phyloP scores from a whole-genome alignment of 2,888 invertebrate genomes.

The Heliconius ismenius region DNA sequence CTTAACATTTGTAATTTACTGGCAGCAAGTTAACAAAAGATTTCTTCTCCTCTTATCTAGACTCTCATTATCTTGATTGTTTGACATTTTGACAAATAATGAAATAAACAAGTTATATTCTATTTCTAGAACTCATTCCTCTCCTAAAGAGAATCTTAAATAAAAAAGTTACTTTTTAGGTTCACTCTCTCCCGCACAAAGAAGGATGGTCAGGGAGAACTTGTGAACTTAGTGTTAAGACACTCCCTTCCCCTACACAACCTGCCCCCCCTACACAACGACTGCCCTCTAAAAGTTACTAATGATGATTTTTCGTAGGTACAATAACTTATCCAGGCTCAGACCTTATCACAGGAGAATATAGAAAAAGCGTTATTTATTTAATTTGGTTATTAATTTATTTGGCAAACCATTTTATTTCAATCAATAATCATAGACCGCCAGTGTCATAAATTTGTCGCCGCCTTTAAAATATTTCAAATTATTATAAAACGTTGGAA shows the following conservation, averaged over 20 bases:
- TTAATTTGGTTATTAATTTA: not conserved
- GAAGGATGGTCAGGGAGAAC: too few species aligned
- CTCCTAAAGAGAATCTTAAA: too few species aligned
- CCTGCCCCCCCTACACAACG: too few species aligned
- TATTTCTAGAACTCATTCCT: too few species aligned
- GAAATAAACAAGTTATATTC: too few species aligned
- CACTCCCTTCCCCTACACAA: too few species aligned
- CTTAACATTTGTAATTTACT: not conserved
- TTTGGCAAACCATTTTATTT: not conserved
- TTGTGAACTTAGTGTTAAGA: too few species aligned
- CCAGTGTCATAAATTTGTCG: not conserved
- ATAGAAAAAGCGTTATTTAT: not conserved
- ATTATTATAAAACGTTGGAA: conserved; percentile 18
- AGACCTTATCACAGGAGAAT: not conserved
- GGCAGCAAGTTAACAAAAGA: not conserved
- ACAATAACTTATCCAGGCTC: not conserved
- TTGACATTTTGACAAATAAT: too few species aligned
- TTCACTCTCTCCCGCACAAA: too few species aligned
- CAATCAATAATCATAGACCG: not conserved
- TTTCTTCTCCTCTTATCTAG: not conserved
- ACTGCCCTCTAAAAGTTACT: too few species aligned
- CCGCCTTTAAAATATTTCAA: not conserved
- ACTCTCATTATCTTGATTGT: not conserved
- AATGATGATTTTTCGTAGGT: too few species aligned
- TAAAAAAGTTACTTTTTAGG: too few species aligned